Base-by-base conservation (phyloP, 2,113 vertebrate genomes). In the Lontra canadensis region DNA sequence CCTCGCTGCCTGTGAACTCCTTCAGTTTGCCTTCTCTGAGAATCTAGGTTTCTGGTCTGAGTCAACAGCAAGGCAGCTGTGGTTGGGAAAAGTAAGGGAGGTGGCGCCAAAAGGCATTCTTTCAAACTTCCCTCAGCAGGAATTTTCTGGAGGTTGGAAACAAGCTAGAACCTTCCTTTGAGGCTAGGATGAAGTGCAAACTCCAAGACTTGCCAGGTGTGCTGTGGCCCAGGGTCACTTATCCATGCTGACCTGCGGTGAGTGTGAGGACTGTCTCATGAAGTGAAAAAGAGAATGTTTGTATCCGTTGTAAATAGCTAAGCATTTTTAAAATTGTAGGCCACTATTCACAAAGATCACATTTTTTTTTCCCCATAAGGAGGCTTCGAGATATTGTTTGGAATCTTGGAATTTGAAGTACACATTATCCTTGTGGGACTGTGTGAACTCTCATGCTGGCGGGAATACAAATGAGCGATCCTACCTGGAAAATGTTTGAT, bases 21-120 rank as follows among this genome's bases (percentile, higher is more conserved):
- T 96, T 95, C 90, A 81, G 76, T 93, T 96, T 96, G 88, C 52
- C 6, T 96, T 97, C 96, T 91, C 95, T 69, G 36, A 87, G 80
- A 95, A 49, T 61, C 81, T 95, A 1, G 82, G 97, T 97, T 97
- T 97, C 91, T 97, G 85, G 14, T 95, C 91, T 81, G 88, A 97
- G 91, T 95, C 94, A 96, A 95, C 93, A 97, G 39, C 15, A 25
- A 95, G 81, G 82, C 93, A 97, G 91, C 80, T 97, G 63, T 97
- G 96, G 93, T 88, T 96, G 81, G 63, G 93, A 90, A 96, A 94
- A 88, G 69, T 82, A 88, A 31, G n/a, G 80, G 25, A 94, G 26
- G 21, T 61, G 42, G 7, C 90, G 90, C 95, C 88, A 95, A 92
- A 96, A 86, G 55, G 65, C 85, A 97, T 96, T 95, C 97, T 78